Percentiles rank a stretch among this genome's conserved stretches.
These are phyloP conservation scores for Cyphomyrmex costatus DNA, from an alignment of 1,140 invertebrate species.

Conservation along the genomic window DNA sequence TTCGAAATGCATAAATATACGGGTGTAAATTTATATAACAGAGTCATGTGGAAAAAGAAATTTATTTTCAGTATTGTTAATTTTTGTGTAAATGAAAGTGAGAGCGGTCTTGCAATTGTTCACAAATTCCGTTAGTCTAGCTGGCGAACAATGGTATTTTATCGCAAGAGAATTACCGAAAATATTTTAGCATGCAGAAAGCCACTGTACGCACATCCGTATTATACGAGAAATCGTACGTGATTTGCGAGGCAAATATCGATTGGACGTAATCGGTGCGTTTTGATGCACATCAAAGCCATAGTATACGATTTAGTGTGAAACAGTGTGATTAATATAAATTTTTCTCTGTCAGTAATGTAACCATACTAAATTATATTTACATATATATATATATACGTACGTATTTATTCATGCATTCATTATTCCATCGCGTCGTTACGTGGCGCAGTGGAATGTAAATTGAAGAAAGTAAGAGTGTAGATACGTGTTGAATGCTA, in stretches of 20 bases:
- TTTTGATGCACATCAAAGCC: no score
- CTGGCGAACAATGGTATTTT: background rate
- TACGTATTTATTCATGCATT: constrained; percentile 71
- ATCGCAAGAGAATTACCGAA: constrained; percentile 28
- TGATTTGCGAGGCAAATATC: constrained; percentile 47
- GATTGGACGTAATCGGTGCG: no score
- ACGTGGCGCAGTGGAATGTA: constrained; percentile 63
- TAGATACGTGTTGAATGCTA: constrained; percentile 64
- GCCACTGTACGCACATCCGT: background rate
- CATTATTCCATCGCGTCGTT: no score
- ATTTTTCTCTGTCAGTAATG: background rate
- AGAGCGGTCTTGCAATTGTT: constrained; percentile 23
- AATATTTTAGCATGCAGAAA: constrained; percentile 43
- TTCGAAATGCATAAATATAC: background rate
- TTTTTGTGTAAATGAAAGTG: background rate
- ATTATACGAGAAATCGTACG: constrained; percentile 45
- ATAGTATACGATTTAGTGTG: no score
- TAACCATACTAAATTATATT: constrained; percentile 50
- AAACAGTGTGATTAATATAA: background rate
- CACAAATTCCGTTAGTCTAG: background rate
- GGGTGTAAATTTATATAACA: background rate
- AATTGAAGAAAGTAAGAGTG: constrained; percentile 77
- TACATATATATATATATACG: constrained; percentile 22
- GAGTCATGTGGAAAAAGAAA: background rate
- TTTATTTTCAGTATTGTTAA: constrained; percentile 20